phyloP scores from a whole-genome alignment of 2,113 vertebrate species.

The Manacus vitellinus region DNA sequence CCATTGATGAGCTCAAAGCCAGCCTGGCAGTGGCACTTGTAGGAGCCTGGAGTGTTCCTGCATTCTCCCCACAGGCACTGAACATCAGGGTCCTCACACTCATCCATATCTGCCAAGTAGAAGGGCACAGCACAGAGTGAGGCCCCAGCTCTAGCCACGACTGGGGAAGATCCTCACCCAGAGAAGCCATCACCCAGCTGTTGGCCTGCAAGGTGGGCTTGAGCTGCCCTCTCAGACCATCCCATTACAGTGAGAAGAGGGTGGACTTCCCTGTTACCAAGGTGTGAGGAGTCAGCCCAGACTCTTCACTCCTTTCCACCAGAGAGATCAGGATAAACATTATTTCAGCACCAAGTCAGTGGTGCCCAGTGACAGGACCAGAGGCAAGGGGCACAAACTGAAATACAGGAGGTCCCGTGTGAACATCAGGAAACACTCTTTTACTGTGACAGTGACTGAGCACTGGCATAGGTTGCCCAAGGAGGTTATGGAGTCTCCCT shows the following conservation, averaged over 20 bases:
- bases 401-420: not conserved
- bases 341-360: not conserved
- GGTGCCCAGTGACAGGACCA: not conserved
- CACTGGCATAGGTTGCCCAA: not conserved
- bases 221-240: not conserved
- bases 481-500: not conserved
- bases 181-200: not conserved
- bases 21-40: constrained; percentile 74
- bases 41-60: constrained; percentile 80
- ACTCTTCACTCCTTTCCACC: not conserved
- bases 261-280: not conserved
- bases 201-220: not conserved
- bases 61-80: constrained; percentile 77
- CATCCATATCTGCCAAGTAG: constrained; percentile 76
- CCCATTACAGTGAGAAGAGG: not conserved
- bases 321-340: not conserved
- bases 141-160: not conserved
- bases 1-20: constrained; percentile 77
- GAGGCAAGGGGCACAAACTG: not conserved
- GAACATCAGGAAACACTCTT: not conserved
- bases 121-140: not conserved
- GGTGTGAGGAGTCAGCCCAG: not conserved
- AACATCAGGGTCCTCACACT: constrained; percentile 70
- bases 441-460: not conserved
- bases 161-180: not conserved